Percentiles rank a stretch among this genome's conserved stretches.
Conservation (phyloP, 2,113 vertebrate species). For the Rhea pennata region DNA sequence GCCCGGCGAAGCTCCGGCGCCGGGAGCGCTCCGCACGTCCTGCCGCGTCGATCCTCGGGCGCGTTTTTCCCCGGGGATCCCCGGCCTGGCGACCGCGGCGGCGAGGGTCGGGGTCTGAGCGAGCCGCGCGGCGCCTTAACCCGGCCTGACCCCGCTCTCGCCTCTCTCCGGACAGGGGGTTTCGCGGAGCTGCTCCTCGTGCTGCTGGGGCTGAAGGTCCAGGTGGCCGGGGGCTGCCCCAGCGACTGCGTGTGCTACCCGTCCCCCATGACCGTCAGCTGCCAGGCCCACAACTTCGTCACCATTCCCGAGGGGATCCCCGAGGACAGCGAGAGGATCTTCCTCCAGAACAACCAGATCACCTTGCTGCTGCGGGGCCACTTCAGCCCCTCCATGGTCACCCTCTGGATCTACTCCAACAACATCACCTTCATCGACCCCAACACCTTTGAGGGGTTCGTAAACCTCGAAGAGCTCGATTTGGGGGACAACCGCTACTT, state of each 20-base stretch:
- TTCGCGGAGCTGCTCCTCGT: conserved; percentile 89
- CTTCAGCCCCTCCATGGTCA: conserved; percentile 92
- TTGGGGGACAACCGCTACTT: conserved; percentile 93
- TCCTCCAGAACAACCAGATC: conserved; percentile 97
- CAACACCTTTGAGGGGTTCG: conserved; percentile 90
- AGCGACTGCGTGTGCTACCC: conserved; percentile 95
- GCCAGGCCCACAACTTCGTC: conserved; percentile 94
- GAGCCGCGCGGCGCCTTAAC: neutral
- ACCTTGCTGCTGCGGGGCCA: conserved; percentile 89
- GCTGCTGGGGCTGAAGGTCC: conserved; percentile 86
- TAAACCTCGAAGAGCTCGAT: conserved; percentile 95
- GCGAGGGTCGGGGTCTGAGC: neutral
- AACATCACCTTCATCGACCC: conserved; percentile 96
- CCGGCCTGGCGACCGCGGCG: no score
- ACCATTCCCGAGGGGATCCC: conserved; percentile 94
- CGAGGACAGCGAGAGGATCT: conserved; percentile 91
- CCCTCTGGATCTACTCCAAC: conserved; percentile 97
- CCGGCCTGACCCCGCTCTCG: conserved; percentile 62
- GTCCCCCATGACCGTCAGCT: conserved; percentile 95
- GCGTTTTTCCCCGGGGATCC: no score
- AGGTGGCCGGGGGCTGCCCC: conserved; percentile 84
- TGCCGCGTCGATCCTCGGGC: no score
- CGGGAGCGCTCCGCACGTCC: no score
- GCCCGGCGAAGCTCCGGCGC: no score
- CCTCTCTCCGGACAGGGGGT: conserved; percentile 80